Evolutionary conservation across 1,140 invertebrate genomes (phyloP), one percentile per base, ranked within the genome.

Genomic region (Drosophila seguyi): DNA sequence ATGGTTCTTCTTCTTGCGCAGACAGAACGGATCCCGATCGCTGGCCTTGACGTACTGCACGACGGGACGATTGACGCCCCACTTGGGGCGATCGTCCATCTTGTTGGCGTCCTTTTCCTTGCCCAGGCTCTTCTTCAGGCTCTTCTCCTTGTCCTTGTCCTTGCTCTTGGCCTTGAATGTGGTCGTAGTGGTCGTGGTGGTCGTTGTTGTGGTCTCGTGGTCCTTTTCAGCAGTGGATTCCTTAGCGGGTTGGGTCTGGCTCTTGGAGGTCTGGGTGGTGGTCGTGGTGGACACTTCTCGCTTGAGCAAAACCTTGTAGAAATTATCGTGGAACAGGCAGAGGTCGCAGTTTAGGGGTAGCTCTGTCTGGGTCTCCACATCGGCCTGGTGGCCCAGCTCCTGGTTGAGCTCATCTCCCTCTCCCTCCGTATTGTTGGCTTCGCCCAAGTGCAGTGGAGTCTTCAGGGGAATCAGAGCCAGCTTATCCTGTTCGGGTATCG

Each of bases 21-120:
- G 67, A 20, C 88, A 95, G 71, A 95, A 94, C 0, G 95, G 95
- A 92, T 96, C 95, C 68, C 95, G 95, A 80, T 96, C 95, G 72
- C 95, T 96, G 83, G 96, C 95, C 60, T 95, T 96, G 16, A 95
- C 92, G 74, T 96, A 96, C 57, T 95, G 94, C 6, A 94, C 95
- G 13, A 94, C 94, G 16, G 95, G 95, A 25, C 95, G 93, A 81
- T 95, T 95, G 4, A 94, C 94, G 11, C 94, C 94, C 95, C 95
- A 95, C 79, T 95, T 95, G 0, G 95, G 95, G 6, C 94, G 92
- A 55, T 94, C 94, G 47, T 93, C 93, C 58, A 93, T 91, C 67
- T 92, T 92, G 57, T 87, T 78, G 45, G 78, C 77, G 20, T 85
- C 79, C 56, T 83, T 91, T 6, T 91, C 90, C 41, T 90, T 90